These are phyloP conservation scores for Bombyx mori DNA, from an alignment of 1,140 invertebrate genomes.

Conservation along the genomic window ASM3026992v2 NC_085107.1:13257001-13257500, in stretches of 20 bases:
- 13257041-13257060: conserved; percentile 16
- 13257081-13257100: conserved; percentile 20
- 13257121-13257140: conserved; percentile 1
- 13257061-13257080: conserved; percentile 20
- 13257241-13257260: conserved; percentile 8
- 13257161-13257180: conserved; percentile 10
- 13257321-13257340: conserved; percentile 13
- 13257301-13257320: conserved; percentile 15
- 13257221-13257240: conserved; percentile 10
- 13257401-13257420: conserved; percentile 10
- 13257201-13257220: conserved; percentile 10
- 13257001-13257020: conserved; percentile 16
- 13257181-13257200: conserved; percentile 15
- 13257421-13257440: conserved; percentile 4
- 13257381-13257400: conserved; percentile 15
- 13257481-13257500: conserved; percentile 18
- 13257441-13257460: conserved; percentile 17
- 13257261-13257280: conserved; percentile 7
- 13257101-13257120: conserved; percentile 19
- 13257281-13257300: conserved; percentile 11
- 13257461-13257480: conserved; percentile 17
- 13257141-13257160: conserved; percentile 15
- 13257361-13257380: conserved; percentile 14
- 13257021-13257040: conserved; percentile 15
- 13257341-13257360: conserved; percentile 21